Percentiles rank a stretch among this genome's conserved stretches.
phyloP scores from a whole-genome alignment of 2,113 vertebrate species.

The Pseudois nayaur region DNA sequence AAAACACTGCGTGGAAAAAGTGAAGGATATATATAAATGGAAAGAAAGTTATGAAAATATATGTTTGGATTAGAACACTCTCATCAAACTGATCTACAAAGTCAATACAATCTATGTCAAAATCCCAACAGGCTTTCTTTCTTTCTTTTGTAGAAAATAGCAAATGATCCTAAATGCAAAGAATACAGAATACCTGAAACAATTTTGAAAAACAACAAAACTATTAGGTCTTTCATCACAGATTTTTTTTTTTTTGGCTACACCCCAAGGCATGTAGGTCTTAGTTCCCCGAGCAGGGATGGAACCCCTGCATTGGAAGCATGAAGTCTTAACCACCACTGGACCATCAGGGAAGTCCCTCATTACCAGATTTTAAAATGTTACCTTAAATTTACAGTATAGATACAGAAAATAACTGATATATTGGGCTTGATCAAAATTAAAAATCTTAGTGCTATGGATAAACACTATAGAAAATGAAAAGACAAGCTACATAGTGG shows the following conservation, averaged over 20 bases:
- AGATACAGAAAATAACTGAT: not conserved
- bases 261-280: not conserved
- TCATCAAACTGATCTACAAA: not conserved
- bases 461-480: not conserved
- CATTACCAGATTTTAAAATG: not conserved
- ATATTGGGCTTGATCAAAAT: not conserved
- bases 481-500: not conserved
- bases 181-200: not conserved
- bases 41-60: not conserved
- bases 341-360: not conserved
- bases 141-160: not conserved
- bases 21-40: not conserved
- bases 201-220: not conserved
- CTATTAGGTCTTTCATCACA: not conserved
- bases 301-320: not conserved
- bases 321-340: not conserved
- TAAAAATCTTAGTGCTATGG: not conserved
- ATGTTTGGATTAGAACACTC: not conserved
- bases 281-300: not conserved
- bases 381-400: not conserved
- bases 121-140: not conserved
- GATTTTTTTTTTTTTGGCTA: not conserved
- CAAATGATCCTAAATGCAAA: not conserved
- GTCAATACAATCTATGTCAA: not conserved
- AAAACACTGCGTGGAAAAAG: not conserved